These are phyloP conservation scores for Ceratina australensis DNA, from an alignment of 1,140 invertebrate genomes.

Conservation along the genomic window DNA sequence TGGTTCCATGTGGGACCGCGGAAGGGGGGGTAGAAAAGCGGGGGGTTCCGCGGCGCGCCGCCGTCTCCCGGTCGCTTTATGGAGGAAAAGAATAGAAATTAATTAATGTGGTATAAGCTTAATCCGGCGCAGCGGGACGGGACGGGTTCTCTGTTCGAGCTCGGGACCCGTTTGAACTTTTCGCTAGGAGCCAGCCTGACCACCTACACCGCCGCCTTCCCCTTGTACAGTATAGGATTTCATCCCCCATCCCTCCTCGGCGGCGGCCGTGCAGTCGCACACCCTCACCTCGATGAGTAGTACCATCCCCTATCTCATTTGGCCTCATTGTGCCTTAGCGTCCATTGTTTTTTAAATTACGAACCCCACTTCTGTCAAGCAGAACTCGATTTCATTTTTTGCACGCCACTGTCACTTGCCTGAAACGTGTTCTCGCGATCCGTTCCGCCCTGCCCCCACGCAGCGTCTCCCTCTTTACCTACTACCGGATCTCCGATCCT, in stretches of 20 bases:
- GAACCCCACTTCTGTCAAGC: slow-evolving; percentile 74
- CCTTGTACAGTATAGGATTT: slow-evolving; percentile 78
- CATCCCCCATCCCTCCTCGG: slow-evolving; percentile 63
- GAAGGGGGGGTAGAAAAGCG: too few relatives aligned
- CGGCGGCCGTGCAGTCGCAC: slow-evolving; percentile 39
- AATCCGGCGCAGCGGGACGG: slow-evolving; percentile 26
- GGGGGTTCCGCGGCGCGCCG: not conserved
- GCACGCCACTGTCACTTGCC: slow-evolving; percentile 71
- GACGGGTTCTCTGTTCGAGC: slow-evolving; percentile 55
- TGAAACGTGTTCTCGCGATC: slow-evolving; percentile 69
- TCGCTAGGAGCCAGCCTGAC: slow-evolving; percentile 69
- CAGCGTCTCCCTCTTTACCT: not conserved
- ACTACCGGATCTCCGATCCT: not conserved
- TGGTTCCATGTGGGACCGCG: not conserved
- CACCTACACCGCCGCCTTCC: slow-evolving; percentile 65
- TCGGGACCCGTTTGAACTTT: slow-evolving; percentile 72
- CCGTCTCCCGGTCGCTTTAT: not conserved
- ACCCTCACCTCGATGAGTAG: slow-evolving; percentile 66
- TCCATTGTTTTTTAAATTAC: slow-evolving; percentile 80
- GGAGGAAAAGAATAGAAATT: slow-evolving; percentile 45
- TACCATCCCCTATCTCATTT: slow-evolving; percentile 78
- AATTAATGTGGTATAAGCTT: slow-evolving; percentile 32
- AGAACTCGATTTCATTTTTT: slow-evolving; percentile 76
- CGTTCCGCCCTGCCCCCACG: slow-evolving; percentile 7
- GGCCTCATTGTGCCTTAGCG: slow-evolving; percentile 77